These are phyloP conservation scores for Hylyphantes graminicola DNA, from an alignment of 1,140 invertebrate genomes.

Conservation along the genomic window DNA sequence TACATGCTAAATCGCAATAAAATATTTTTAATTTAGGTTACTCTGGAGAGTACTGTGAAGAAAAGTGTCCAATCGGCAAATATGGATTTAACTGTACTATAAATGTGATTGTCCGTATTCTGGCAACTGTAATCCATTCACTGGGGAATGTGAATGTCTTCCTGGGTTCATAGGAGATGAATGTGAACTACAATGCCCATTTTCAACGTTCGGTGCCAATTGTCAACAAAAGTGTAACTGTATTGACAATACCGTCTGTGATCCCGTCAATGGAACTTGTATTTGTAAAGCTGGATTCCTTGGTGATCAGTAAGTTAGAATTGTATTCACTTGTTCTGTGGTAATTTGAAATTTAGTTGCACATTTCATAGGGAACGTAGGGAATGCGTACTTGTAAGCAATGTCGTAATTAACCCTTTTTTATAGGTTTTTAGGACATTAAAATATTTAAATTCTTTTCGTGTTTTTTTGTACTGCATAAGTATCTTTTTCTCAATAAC, in stretches of 20 bases:
- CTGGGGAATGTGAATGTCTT: slow-evolving; percentile 27
- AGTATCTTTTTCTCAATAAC: too few relatives aligned
- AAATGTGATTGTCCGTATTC: slow-evolving; percentile 8
- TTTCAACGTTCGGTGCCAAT: slow-evolving; percentile 78
- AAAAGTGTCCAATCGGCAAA: slow-evolving; percentile 6
- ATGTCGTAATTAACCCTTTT: too few relatives aligned
- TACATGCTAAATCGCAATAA: not conserved
- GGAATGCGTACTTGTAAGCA: too few relatives aligned
- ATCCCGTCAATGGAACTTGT: slow-evolving; percentile 80
- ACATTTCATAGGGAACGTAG: too few relatives aligned
- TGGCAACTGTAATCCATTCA: not conserved
- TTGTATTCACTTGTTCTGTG: not conserved
- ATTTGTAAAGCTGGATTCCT: slow-evolving; percentile 60
- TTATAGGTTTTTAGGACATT: too few relatives aligned
- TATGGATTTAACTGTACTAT: slow-evolving; percentile 32
- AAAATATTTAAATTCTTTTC: too few relatives aligned
- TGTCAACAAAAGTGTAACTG: slow-evolving; percentile 83
- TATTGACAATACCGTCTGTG: slow-evolving; percentile 86
- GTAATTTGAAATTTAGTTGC: too few relatives aligned
- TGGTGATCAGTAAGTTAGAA: slow-evolving; percentile 63
- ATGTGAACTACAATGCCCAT: slow-evolving; percentile 80
- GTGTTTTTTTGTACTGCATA: too few relatives aligned
- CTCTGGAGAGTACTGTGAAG: slow-evolving; percentile 22
- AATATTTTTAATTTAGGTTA: slow-evolving; percentile 14
- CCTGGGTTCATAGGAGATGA: slow-evolving; percentile 69